Percentiles rank a stretch among this genome's conserved stretches.
Evolutionary conservation across 2,113 vertebrate species (phyloP).

Genomic region (Tauraco erythrolophus): DNA sequence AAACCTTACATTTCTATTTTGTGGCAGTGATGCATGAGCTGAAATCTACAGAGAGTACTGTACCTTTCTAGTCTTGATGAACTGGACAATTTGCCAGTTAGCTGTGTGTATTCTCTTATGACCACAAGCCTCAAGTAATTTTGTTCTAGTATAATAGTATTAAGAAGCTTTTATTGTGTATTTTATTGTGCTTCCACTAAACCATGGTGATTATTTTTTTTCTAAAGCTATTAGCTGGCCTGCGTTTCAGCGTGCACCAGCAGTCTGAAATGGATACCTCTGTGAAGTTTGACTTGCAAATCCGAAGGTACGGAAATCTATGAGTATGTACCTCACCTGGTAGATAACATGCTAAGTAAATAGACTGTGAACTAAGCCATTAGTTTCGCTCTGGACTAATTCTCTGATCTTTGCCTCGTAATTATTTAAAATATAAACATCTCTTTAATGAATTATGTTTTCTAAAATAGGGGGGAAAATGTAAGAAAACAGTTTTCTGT

Average conservation of each 20-base stretch:
- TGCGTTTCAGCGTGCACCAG: conserved; percentile 94
- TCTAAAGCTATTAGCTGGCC: conserved; percentile 84
- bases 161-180: neutral
- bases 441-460: neutral
- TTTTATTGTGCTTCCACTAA: neutral
- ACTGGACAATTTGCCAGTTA: neutral
- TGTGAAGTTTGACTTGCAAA: conserved; percentile 92
- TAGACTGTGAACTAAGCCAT: neutral
- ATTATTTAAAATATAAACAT: neutral
- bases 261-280: conserved; percentile 94
- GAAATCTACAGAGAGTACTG: neutral
- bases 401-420: neutral
- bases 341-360: neutral
- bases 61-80: neutral
- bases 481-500: neutral
- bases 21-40: neutral
- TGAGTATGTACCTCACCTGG: neutral
- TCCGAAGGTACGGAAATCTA: conserved; percentile 82
- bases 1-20: neutral
- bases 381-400: neutral
- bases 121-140: neutral
- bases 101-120: neutral
- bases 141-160: neutral
- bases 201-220: neutral
- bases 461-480: neutral